Conservation (phyloP, 23 tunicate genomes). For the Ciona savignyi region DNA sequence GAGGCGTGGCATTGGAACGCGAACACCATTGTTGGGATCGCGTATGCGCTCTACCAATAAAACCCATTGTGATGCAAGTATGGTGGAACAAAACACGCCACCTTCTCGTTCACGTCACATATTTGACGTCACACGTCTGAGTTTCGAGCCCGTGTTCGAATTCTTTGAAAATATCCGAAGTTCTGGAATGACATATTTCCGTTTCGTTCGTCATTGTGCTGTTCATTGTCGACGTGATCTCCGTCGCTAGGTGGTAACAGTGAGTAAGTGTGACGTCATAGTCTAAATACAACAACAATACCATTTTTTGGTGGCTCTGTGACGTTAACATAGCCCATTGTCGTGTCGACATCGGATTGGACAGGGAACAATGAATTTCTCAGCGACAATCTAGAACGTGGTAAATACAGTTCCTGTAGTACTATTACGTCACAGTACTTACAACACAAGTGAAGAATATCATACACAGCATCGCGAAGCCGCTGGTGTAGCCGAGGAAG, state of each 20-base stretch:
- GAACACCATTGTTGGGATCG: slow-evolving; percentile 98
- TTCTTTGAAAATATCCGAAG: slow-evolving; percentile 39
- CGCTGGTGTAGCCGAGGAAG: slow-evolving; percentile 93
- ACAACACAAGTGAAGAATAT: slow-evolving; percentile 92
- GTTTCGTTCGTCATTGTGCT: slow-evolving; percentile 8
- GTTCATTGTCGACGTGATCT: too few relatives aligned
- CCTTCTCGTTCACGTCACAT: slow-evolving; percentile 55
- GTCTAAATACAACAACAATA: too few relatives aligned
- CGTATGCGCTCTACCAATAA: slow-evolving; percentile 81
- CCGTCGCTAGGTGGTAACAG: too few relatives aligned
- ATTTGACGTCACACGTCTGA: slow-evolving; percentile 61
- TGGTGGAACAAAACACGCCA: not conserved
- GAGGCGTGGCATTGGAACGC: slow-evolving; percentile 99
- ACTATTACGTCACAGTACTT: slow-evolving; percentile 3
- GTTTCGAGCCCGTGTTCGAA: slow-evolving; percentile 68
- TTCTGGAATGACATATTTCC: slow-evolving; percentile 3
- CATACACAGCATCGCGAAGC: slow-evolving; percentile 98
- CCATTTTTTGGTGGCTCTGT: not conserved
- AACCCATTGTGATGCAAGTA: not conserved
- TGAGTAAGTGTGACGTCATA: too few relatives aligned
- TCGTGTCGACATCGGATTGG: slow-evolving; percentile 47
- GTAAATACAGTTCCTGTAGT: not conserved
- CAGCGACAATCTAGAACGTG: slow-evolving; percentile 61
- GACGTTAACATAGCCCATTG: not conserved
- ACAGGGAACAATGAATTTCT: slow-evolving; percentile 84